Conservation (phyloP, 2,797 vertebrate genomes). For the Scyliorhinus canicula region DNA sequence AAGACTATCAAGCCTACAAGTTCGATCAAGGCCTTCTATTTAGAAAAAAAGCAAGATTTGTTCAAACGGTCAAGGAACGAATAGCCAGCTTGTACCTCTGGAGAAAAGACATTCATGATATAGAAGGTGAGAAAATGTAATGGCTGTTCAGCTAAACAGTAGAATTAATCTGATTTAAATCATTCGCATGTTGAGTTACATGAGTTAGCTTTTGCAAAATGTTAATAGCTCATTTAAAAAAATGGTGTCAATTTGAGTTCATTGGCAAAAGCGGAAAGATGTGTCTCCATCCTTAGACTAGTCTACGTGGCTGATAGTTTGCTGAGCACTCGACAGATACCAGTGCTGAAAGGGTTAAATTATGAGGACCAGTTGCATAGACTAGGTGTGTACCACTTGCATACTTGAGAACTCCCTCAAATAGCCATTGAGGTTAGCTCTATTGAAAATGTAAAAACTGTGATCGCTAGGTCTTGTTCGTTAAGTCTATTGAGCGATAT, state of each 20-base stretch:
- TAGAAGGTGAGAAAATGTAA: constrained; percentile 66
- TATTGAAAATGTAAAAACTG: no score
- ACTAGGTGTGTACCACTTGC: no score
- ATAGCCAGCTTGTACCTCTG: constrained; percentile 71
- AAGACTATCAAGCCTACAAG: constrained; percentile 7
- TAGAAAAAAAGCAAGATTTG: constrained; percentile 57
- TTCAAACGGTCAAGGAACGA: constrained; percentile 55
- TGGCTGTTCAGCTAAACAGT: neutral
- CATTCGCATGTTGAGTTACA: neutral
- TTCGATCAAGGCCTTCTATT: constrained; percentile 67
- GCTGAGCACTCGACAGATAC: no score
- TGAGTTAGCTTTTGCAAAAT: neutral
- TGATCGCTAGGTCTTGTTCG: no score
- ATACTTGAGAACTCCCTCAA: no score
- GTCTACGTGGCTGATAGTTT: neutral
- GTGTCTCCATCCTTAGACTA: neutral
- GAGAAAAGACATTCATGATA: constrained; percentile 75
- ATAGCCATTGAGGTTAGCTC: no score
- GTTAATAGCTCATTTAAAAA: neutral
- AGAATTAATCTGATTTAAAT: neutral
- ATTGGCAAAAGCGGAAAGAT: neutral
- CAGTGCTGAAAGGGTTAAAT: no score
- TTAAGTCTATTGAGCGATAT: no score
- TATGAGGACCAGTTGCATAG: no score
- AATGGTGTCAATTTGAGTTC: no score